Percentiles rank a stretch among this genome's conserved stretches.
phyloP scores from a whole-genome alignment of 1,140 invertebrate genomes.

The Micrasema minimum region DNA sequence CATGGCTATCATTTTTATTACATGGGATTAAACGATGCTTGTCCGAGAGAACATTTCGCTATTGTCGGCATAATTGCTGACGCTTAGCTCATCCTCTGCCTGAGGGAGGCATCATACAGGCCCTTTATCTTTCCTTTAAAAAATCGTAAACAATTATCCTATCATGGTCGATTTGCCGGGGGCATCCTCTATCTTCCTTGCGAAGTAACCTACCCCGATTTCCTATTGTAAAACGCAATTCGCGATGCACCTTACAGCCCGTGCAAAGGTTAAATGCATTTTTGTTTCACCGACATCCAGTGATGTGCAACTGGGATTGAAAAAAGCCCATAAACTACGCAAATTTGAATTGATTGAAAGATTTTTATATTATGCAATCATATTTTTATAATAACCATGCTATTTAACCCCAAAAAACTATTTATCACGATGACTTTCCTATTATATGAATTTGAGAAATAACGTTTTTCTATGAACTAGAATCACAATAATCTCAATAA shows the following conservation, averaged over 20 bases:
- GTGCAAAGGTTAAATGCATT: constrained; percentile 30
- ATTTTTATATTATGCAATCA: no score
- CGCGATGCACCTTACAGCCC: neutral
- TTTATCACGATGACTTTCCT: no score
- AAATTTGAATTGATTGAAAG: no score
- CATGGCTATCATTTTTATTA: constrained; percentile 25
- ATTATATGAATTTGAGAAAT: no score
- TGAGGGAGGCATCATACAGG: constrained; percentile 19
- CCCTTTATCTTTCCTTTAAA: constrained; percentile 47
- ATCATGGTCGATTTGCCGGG: constrained; percentile 35
- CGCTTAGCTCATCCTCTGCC: constrained; percentile 29
- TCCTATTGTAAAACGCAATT: constrained; percentile 28
- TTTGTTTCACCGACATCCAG: constrained; percentile 12
- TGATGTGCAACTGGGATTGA: no score
- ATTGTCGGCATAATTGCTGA: constrained; percentile 48
- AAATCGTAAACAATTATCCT: constrained; percentile 52
- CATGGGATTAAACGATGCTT: constrained; percentile 35
- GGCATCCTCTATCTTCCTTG: constrained; percentile 11
- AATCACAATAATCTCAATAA: no score
- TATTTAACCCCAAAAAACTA: no score
- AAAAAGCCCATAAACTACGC: neutral
- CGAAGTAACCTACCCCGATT: neutral
- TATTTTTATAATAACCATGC: no score
- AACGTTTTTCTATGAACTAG: no score
- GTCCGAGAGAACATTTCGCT: constrained; percentile 13